These are phyloP conservation scores for Zaprionus ornatus DNA, from an alignment of 1,140 invertebrate genomes.

Conservation along the genomic window DNA sequence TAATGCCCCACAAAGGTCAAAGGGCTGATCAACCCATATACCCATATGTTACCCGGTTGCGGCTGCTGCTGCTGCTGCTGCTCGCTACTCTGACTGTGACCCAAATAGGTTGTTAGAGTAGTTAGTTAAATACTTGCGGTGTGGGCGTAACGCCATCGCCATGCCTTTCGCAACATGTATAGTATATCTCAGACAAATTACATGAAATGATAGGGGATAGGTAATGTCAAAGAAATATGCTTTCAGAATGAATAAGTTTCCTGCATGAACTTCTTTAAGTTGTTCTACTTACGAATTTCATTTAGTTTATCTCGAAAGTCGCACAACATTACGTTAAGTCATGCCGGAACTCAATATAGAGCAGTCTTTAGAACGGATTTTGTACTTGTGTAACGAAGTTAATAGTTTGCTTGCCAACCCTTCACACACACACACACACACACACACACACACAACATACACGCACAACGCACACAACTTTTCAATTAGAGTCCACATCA, in stretches of 20 bases:
- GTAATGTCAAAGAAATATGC: background rate
- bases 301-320: background rate
- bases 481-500: slow-evolving; percentile 65
- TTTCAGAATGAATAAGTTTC: background rate
- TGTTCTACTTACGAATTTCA: background rate
- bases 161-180: slow-evolving; percentile 2
- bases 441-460: slow-evolving; percentile 4
- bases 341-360: background rate
- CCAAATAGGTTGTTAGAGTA: slow-evolving; percentile 22
- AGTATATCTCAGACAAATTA: background rate
- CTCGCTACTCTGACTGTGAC: slow-evolving; percentile 14
- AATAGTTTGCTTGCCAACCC: background rate
- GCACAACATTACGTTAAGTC: background rate
- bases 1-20: slow-evolving; percentile 68
- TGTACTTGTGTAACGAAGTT: slow-evolving; percentile 24
- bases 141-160: background rate
- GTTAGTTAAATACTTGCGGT: slow-evolving; percentile 3
- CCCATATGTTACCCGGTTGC: slow-evolving; percentile 33
- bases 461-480: slow-evolving; percentile 39
- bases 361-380: background rate
- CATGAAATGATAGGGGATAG: background rate
- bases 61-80: slow-evolving; percentile 1
- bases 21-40: slow-evolving; percentile 37
- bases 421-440: background rate
- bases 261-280: background rate